Evolutionary conservation across 2,797 vertebrate genomes (phyloP), one percentile per base, ranked within the genome.

Genomic region (Myotis pilosus): DNA sequence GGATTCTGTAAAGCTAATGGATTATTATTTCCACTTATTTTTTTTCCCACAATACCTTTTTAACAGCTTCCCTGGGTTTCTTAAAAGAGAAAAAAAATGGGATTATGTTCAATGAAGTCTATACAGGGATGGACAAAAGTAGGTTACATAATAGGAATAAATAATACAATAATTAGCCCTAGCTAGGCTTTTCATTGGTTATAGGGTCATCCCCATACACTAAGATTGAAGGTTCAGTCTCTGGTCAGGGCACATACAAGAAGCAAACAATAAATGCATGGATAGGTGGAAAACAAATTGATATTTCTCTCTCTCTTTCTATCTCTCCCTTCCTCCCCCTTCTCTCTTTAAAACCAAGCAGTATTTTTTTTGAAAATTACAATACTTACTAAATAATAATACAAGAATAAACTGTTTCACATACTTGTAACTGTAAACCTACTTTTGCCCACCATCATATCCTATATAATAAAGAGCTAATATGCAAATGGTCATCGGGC

Each of bases 21-120:
- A 30, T 94, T 92, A 84, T 96, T 88, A 91, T 91, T 94, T 91
- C 49, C 23, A 83, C 1, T 10, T 53, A 41, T 44, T 55, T 41
- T 8, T 0, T 6, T n/a, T n/a, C 41, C n/a, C 28, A 53, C 2
- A 22, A 51, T 1, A 66, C 7, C 2, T 49, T 72, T 92, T 87
- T 68, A 75, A 89, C 12, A 90, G 69, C 3, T 51, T 11, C 41
- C 19, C 13, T 55, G 30, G 68, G 89, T 30, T 79, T 81, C 53
- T 47, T 64, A 25, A 85, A 88, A 93, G 60, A 91, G 87, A 13
- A 83, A 90, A 90, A 78, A 83, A 55, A 19, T 19, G 23, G 17
- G 13, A 82, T 17, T 78, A 3, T 84, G 12, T 83, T 92, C 71
- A 91, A 81, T 60, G 19, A 90, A 74, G 8, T 81, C 44, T 95